These are phyloP conservation scores for Scotopteryx bipunctaria DNA, from an alignment of 2,888 invertebrate species.

Conservation along the genomic window DNA sequence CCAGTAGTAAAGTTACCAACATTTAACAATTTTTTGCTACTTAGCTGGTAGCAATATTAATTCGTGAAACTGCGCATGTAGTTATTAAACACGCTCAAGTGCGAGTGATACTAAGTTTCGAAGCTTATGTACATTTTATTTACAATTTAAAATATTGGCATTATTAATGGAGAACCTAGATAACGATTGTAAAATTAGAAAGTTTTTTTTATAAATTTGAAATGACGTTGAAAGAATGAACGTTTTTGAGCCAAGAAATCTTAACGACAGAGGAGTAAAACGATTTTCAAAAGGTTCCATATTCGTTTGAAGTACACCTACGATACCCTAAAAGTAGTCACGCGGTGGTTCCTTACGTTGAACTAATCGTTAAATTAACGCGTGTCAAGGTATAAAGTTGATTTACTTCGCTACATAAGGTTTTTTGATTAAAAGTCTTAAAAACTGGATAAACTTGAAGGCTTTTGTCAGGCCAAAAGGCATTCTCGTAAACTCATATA, in stretches of 20 bases:
- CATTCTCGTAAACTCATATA: neutral
- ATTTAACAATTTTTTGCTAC: no score
- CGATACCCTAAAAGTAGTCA: slow-evolving; percentile 4
- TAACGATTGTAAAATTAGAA: neutral
- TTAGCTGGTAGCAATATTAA: neutral
- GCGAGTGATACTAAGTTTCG: neutral
- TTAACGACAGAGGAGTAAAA: no score
- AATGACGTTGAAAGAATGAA: no score
- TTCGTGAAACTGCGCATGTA: slow-evolving; percentile 4
- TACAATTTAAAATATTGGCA: no score
- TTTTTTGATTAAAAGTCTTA: neutral
- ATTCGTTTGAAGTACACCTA: no score
- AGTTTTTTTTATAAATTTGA: no score
- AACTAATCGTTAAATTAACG: slow-evolving; percentile 17
- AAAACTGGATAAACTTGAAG: neutral
- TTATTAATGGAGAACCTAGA: neutral
- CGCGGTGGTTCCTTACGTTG: slow-evolving; percentile 1
- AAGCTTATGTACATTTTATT: neutral
- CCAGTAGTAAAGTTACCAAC: no score
- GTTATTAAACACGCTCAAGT: neutral
- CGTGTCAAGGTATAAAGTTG: slow-evolving; percentile 10
- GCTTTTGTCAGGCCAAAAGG: neutral
- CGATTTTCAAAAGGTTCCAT: no score
- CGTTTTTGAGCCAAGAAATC: no score
- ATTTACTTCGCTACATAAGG: slow-evolving; percentile 10